Percentiles rank a stretch among this genome's conserved stretches.
Evolutionary conservation across 1,140 invertebrate species (phyloP).

Genomic region (Polyergus mexicanus): DNA sequence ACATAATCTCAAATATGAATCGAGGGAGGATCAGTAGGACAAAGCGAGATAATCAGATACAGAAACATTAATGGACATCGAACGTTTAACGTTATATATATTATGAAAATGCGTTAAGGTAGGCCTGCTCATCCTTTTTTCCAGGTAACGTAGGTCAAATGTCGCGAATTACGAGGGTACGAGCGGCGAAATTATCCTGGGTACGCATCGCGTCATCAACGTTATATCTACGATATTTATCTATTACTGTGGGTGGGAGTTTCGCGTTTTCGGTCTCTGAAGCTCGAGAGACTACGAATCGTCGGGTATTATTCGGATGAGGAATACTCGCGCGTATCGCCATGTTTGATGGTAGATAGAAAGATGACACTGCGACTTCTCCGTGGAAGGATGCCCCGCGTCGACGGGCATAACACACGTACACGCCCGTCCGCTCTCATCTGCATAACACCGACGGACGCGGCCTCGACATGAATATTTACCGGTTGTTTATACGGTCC

Average conservation of each 20-base stretch:
- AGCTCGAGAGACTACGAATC: background rate
- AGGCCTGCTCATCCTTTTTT: slow-evolving; percentile 14
- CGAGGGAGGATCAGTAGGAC: slow-evolving; percentile 4
- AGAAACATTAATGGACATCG: background rate
- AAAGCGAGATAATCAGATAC: slow-evolving; percentile 4
- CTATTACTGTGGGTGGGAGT: slow-evolving; percentile 39
- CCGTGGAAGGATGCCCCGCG: slow-evolving; percentile 67
- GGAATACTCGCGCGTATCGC: slow-evolving; percentile 68
- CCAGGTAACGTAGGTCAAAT: slow-evolving; percentile 56
- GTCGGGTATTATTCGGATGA: slow-evolving; percentile 63
- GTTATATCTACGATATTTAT: slow-evolving; percentile 48
- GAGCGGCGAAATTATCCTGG: background rate
- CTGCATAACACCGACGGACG: slow-evolving; percentile 77
- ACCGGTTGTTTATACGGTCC: slow-evolving; percentile 75
- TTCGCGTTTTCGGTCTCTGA: slow-evolving; percentile 9
- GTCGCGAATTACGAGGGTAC: background rate
- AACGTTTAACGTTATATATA: too few species aligned
- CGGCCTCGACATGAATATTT: slow-evolving; percentile 79
- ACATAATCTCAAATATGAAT: slow-evolving; percentile 36
- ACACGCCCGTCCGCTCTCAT: slow-evolving; percentile 65
- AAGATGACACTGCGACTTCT: slow-evolving; percentile 71
- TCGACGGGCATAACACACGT: slow-evolving; percentile 51
- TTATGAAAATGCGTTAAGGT: background rate
- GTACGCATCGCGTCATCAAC: background rate
- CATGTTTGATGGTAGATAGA: slow-evolving; percentile 75